A percentile compares a stretch with the other conserved stretches of the same genome.
Conservation (phyloP, 2,113 vertebrate species). For the Carassius carassius region DNA sequence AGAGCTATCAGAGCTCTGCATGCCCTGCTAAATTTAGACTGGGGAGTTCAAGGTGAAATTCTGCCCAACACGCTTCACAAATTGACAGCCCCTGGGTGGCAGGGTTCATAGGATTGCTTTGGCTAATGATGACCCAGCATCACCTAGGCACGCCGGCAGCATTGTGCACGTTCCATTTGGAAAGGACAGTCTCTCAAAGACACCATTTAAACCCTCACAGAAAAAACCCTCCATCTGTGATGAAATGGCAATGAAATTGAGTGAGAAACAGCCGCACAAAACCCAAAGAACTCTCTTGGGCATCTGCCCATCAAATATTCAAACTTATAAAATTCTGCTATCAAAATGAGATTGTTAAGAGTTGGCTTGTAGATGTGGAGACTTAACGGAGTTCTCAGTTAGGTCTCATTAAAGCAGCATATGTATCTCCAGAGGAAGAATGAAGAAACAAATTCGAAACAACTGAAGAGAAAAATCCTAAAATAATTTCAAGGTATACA, state of each 20-base stretch:
- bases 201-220: conserved; percentile 30
- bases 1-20: conserved; percentile 26
- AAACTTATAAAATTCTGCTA: conserved; percentile 1
- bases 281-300: neutral
- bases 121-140: conserved; percentile 28
- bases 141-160: conserved; percentile 22
- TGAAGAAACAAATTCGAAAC: neutral
- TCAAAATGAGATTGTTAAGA: neutral
- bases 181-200: conserved; percentile 20
- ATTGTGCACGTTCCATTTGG: neutral
- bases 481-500: neutral
- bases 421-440: neutral
- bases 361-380: neutral
- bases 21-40: conserved; percentile 46
- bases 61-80: conserved; percentile 34
- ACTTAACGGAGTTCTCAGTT: neutral
- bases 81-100: conserved; percentile 30
- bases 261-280: neutral
- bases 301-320: conserved; percentile 7
- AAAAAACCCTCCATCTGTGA: conserved; percentile 31
- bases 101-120: conserved; percentile 25
- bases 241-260: neutral
- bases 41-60: conserved; percentile 51
- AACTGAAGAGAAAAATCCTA: neutral
- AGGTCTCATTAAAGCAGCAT: neutral